phyloP scores from a whole-genome alignment of 2,797 vertebrate genomes.

The Semaprochilodus insignis region DNA sequence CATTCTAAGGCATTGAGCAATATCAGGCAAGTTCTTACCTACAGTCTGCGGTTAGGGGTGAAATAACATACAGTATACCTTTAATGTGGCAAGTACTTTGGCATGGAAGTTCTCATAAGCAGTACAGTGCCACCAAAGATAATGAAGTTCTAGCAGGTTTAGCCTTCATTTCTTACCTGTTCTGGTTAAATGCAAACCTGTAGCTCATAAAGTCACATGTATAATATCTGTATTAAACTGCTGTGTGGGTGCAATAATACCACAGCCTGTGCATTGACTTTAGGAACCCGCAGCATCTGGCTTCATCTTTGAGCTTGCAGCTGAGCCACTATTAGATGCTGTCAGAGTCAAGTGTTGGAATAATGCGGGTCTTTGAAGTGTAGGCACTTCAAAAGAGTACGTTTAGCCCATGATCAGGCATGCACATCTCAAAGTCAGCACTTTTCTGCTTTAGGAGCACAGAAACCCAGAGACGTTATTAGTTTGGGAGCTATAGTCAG shows the following conservation, averaged over 20 bases:
- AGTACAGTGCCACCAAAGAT: neutral
- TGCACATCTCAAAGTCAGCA: constrained; percentile 35
- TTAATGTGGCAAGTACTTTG: too few relatives aligned
- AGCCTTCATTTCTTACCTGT: neutral
- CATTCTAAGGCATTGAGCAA: too few relatives aligned
- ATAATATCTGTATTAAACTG: constrained; percentile 1
- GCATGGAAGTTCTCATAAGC: neutral
- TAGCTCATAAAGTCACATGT: constrained; percentile 7
- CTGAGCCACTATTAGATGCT: constrained; percentile 15
- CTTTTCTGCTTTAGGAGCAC: constrained; percentile 20
- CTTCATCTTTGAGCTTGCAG: constrained; percentile 15
- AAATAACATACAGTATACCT: too few relatives aligned
- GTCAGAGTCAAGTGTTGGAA: constrained; percentile 35
- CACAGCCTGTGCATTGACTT: constrained; percentile 13
- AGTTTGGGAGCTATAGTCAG: constrained; percentile 21
- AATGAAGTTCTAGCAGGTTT: neutral
- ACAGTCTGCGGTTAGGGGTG: too few relatives aligned
- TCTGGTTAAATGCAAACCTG: neutral
- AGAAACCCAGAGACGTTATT: neutral
- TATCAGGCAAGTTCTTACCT: too few relatives aligned
- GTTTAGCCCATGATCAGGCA: constrained; percentile 39
- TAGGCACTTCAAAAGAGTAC: constrained; percentile 41
- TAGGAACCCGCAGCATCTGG: constrained; percentile 38
- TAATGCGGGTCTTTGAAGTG: constrained; percentile 47
- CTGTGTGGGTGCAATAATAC: constrained; percentile 1